Evolutionary conservation across 1,140 invertebrate genomes (phyloP).

Genomic region (Parasteatoda tepidariorum): DNA sequence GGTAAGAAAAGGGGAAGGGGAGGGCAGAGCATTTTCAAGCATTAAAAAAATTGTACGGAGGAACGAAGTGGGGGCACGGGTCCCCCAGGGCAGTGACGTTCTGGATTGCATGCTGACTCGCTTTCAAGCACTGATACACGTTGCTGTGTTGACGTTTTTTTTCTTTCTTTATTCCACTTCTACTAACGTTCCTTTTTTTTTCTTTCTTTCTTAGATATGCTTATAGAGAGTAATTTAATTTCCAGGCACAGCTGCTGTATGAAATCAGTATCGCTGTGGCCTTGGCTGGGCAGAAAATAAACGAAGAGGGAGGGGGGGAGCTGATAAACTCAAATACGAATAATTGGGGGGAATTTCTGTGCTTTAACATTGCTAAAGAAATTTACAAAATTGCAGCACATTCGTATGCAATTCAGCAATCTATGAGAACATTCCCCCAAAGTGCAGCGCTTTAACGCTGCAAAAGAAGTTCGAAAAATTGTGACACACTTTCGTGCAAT

Average conservation of each 20-base stretch:
- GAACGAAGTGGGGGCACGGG: not conserved
- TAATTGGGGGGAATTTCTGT: not conserved
- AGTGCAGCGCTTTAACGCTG: too few species aligned
- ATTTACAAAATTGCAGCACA: too few species aligned
- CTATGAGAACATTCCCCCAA: too few species aligned
- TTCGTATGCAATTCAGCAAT: too few species aligned
- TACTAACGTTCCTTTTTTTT: not conserved
- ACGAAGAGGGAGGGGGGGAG: not conserved
- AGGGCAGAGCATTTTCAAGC: constrained; percentile 20
- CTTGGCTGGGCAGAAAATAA: not conserved
- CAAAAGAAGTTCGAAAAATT: too few species aligned
- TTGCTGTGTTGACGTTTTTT: constrained; percentile 50
- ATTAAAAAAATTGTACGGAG: constrained; percentile 16
- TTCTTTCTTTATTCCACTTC: not conserved
- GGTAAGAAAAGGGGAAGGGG: constrained; percentile 3
- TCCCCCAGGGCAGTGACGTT: constrained; percentile 41
- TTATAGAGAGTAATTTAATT: constrained; percentile 13
- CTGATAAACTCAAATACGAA: not conserved
- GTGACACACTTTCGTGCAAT: too few species aligned
- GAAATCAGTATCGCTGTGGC: not conserved
- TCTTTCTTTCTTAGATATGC: not conserved
- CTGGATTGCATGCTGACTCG: constrained; percentile 6
- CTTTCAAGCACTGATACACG: not conserved
- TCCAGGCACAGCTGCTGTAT: constrained; percentile 14
- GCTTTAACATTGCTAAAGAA: too few species aligned